A percentile compares a stretch with the other conserved stretches of the same genome.
Conservation (phyloP, 2,797 vertebrate genomes). For the Salmo trutta region DNA sequence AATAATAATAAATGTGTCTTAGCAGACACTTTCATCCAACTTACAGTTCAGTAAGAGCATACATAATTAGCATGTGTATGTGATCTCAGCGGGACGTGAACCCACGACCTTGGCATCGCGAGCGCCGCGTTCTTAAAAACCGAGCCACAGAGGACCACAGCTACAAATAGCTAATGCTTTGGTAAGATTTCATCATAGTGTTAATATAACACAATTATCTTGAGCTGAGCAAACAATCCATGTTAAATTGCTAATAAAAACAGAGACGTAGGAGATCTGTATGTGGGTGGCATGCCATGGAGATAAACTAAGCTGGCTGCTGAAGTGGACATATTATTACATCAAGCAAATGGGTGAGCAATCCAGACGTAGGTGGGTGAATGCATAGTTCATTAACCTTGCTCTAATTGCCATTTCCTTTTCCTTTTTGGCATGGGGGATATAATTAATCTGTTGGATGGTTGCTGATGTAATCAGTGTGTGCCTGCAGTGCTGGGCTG, state of each 20-base stretch:
- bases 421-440: slow-evolving; percentile 38
- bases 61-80: not conserved
- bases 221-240: slow-evolving; percentile 35
- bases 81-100: not conserved
- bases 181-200: slow-evolving; percentile 22
- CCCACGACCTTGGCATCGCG: not conserved
- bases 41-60: not conserved
- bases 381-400: slow-evolving; percentile 68
- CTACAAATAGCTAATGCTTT: slow-evolving; percentile 4
- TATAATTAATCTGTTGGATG: slow-evolving; percentile 30
- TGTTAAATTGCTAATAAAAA: slow-evolving; percentile 18
- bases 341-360: slow-evolving; percentile 57
- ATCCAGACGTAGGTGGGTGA: slow-evolving; percentile 58
- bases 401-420: slow-evolving; percentile 60
- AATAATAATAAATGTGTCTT: not conserved
- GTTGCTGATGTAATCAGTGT: slow-evolving; percentile 49
- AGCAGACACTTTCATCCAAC: not conserved
- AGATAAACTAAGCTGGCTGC: slow-evolving; percentile 32
- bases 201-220: slow-evolving; percentile 10
- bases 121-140: not conserved
- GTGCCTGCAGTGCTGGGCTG: slow-evolving; percentile 20
- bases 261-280: slow-evolving; percentile 34
- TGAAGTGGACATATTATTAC: slow-evolving; percentile 57
- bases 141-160: not conserved
- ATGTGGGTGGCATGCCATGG: slow-evolving; percentile 41